Evolutionary conservation across 2,888 invertebrate species (phyloP), one percentile per base, ranked within the genome.

Genomic region (Actias luna): DNA sequence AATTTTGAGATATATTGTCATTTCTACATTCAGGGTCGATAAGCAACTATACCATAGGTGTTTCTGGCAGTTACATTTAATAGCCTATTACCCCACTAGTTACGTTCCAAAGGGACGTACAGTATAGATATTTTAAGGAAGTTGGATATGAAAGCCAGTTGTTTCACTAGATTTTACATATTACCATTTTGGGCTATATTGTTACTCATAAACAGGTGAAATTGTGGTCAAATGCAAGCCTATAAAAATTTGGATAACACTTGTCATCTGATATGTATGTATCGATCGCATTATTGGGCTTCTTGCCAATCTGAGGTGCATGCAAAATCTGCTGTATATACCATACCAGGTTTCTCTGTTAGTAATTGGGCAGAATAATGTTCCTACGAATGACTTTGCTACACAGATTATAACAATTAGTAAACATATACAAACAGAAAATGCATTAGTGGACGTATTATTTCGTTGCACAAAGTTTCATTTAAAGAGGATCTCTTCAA

Each of bases 391-490:
- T 7, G 12, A 31, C 42, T 31, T 59, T 46, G 42, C 5, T 46
- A 60, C 31, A 46, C 5, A 22, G 46, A 60, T 46, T 27, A 42
- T 60, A 33, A 52, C 33, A 33, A n/a, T 25, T 59, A 55, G 12
- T 55, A 29, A 25, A 29, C 29, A 10, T 36, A 29, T 36, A 42
- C 22, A 57, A 27, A 36, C 12, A 8, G 14, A 59, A 27, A 52
- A 18, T 60, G 29, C 61, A 57, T 55, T 42, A 57, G 61, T 57
- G 31, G 22, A 16, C 42, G 55, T 36, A 61, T 61, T 61, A 67
- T 68, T 68, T 65, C 64, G 68, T 70, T 73, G 64, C 65, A 39
- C 60, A 55, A 73, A 66, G 68, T 72, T 65, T 29, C 29, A 5
- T 16, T 65, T 67, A 69, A 69, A 65, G 67, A 69, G 61, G 59